phyloP scores from a whole-genome alignment of 1,140 invertebrate genomes.

The Lerema accius region DNA sequence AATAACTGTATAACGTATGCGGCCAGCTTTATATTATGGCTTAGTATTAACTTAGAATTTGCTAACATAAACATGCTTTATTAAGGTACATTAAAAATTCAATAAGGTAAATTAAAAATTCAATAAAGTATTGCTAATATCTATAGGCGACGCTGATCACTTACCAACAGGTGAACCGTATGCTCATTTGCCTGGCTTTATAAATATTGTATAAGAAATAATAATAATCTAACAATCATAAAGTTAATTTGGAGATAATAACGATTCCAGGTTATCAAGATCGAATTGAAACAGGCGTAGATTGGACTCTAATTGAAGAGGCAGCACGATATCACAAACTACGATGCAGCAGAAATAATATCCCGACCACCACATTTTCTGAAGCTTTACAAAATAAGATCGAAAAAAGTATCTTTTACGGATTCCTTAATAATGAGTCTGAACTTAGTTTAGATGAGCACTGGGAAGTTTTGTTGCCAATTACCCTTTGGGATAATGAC shows the following conservation, averaged over 20 bases:
- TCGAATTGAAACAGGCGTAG: constrained; percentile 63
- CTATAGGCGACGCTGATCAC: too few species aligned
- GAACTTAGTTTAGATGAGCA: constrained; percentile 59
- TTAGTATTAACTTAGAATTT: too few species aligned
- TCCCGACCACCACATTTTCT: constrained; percentile 51
- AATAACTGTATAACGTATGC: too few species aligned
- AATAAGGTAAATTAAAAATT: too few species aligned
- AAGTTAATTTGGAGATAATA: not conserved
- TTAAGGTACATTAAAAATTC: too few species aligned
- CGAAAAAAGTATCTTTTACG: constrained; percentile 56
- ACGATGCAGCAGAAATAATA: constrained; percentile 38
- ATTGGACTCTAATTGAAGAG: constrained; percentile 59
- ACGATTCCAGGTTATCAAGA: constrained; percentile 60
- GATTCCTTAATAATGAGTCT: constrained; percentile 61
- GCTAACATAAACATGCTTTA: too few species aligned
- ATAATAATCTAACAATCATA: not conserved
- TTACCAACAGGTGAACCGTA: too few species aligned
- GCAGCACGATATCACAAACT: constrained; percentile 53
- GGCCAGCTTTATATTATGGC: too few species aligned
- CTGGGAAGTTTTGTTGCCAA: constrained; percentile 65
- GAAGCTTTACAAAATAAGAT: constrained; percentile 64
- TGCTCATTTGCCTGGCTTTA: too few species aligned
- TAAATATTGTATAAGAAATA: constrained; percentile 12
- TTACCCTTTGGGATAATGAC: constrained; percentile 68
- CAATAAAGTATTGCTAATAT: too few species aligned